A percentile compares a stretch with the other conserved stretches of the same genome.
Evolutionary conservation across 2,888 invertebrate genomes (phyloP).

Genomic region (Polymixis flavicincta): DNA sequence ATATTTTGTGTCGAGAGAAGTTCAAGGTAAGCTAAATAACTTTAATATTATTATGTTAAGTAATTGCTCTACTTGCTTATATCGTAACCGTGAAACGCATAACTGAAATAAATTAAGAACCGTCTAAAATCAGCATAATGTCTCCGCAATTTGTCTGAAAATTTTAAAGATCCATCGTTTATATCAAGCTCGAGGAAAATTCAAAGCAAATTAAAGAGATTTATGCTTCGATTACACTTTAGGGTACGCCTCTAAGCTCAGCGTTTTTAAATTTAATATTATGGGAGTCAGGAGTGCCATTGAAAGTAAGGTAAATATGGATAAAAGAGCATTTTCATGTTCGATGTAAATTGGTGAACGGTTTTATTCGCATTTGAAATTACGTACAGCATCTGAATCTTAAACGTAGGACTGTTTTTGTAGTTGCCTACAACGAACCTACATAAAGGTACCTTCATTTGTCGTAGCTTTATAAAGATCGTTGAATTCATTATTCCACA

Average conservation of each 20-base stretch:
- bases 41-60: slow-evolving; percentile 34
- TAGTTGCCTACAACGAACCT: neutral
- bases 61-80: slow-evolving; percentile 39
- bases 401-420: slow-evolving; percentile 23
- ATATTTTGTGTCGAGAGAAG: slow-evolving; percentile 32
- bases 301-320: slow-evolving; percentile 53
- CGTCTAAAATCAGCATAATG: slow-evolving; percentile 34
- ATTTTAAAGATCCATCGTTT: slow-evolving; percentile 58
- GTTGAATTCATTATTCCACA: slow-evolving; percentile 54
- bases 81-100: slow-evolving; percentile 19
- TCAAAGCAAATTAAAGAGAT: slow-evolving; percentile 65
- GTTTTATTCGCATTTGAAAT: slow-evolving; percentile 44
- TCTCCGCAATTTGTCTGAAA: slow-evolving; percentile 31
- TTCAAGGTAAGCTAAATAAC: slow-evolving; percentile 44
- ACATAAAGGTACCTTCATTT: slow-evolving; percentile 28
- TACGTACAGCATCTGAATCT: slow-evolving; percentile 5
- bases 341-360: slow-evolving; percentile 43
- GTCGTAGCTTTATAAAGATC: slow-evolving; percentile 38
- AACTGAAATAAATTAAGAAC: slow-evolving; percentile 27
- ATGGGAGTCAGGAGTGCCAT: slow-evolving; percentile 60
- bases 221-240: slow-evolving; percentile 66
- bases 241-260: slow-evolving; percentile 58
- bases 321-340: slow-evolving; percentile 58
- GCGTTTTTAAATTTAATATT: slow-evolving; percentile 64
- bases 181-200: slow-evolving; percentile 56